A percentile compares a stretch with the other conserved stretches of the same genome.
Evolutionary conservation across 2,797 vertebrate species (phyloP).

Genomic region (Tangara arthus): DNA sequence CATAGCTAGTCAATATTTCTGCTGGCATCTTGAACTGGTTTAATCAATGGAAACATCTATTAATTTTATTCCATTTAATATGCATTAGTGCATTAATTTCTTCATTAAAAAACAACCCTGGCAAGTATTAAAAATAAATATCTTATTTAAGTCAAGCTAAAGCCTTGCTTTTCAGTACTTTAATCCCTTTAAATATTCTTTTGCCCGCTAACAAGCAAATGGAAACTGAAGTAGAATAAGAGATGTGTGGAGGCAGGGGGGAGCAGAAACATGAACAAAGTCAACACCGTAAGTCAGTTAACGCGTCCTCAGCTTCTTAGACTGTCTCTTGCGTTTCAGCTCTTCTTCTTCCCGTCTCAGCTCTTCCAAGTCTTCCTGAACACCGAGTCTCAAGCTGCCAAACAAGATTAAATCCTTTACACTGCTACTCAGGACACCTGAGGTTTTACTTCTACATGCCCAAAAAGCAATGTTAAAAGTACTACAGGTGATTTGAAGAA

Average conservation of each 20-base stretch:
- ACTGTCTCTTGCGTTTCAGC: slow-evolving; percentile 72
- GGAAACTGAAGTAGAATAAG: slow-evolving; percentile 65
- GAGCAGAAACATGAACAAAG: slow-evolving; percentile 42
- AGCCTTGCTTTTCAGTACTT: slow-evolving; percentile 72
- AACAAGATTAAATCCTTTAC: slow-evolving; percentile 35
- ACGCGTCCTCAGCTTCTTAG: slow-evolving; percentile 74
- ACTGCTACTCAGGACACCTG: not conserved
- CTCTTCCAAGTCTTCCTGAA: slow-evolving; percentile 90
- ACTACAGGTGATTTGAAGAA: not conserved
- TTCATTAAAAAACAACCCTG: slow-evolving; percentile 63
- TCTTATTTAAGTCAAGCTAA: slow-evolving; percentile 66
- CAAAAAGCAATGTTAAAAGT: not conserved
- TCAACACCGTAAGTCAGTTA: slow-evolving; percentile 58
- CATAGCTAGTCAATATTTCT: slow-evolving; percentile 74
- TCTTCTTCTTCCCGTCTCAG: slow-evolving; percentile 86
- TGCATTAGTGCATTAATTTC: slow-evolving; percentile 70
- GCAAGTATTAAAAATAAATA: slow-evolving; percentile 71
- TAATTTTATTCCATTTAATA: slow-evolving; percentile 49
- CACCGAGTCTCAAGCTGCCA: slow-evolving; percentile 85
- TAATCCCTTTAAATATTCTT: slow-evolving; percentile 70
- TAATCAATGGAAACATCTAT: slow-evolving; percentile 53
- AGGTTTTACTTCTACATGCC: not conserved
- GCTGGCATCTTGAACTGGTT: slow-evolving; percentile 68
- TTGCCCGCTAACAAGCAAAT: slow-evolving; percentile 73
- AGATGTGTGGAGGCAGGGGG: slow-evolving; percentile 54